phyloP scores from a whole-genome alignment of 2,797 vertebrate species.

The Craterocephalus amniculus region DNA sequence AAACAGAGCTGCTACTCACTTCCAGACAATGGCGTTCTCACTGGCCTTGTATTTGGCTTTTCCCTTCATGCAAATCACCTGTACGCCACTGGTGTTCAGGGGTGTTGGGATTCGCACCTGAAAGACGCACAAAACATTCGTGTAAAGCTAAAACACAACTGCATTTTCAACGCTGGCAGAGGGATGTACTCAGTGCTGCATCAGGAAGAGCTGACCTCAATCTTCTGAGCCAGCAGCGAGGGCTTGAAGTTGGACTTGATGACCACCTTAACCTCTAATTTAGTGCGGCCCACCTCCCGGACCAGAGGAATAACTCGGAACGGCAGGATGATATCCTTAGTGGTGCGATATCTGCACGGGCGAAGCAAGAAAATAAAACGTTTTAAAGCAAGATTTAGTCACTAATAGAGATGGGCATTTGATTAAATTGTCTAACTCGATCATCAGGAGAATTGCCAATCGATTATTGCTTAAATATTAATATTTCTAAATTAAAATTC shows the following conservation, averaged over 20 bases:
- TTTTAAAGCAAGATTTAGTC: too few relatives aligned
- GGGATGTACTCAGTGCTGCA: neutral
- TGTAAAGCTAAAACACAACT: neutral
- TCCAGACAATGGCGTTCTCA: slow-evolving; percentile 99
- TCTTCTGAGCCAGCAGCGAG: slow-evolving; percentile 98
- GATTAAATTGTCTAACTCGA: too few relatives aligned
- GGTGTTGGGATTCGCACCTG: slow-evolving; percentile 98
- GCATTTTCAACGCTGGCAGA: neutral
- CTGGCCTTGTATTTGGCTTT: slow-evolving; percentile 99
- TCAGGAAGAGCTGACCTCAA: slow-evolving; percentile 88
- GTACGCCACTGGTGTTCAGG: slow-evolving; percentile 97
- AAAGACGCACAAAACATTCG: neutral
- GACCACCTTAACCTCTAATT: slow-evolving; percentile 98
- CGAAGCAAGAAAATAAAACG: neutral
- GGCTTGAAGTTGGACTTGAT: slow-evolving; percentile 99
- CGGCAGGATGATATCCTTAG: slow-evolving; percentile 98
- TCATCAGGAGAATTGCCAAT: too few relatives aligned
- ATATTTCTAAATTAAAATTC: too few relatives aligned
- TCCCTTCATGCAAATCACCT: slow-evolving; percentile 99
- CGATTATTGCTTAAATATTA: too few relatives aligned
- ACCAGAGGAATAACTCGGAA: slow-evolving; percentile 98
- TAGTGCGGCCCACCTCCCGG: slow-evolving; percentile 97
- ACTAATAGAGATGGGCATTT: too few relatives aligned
- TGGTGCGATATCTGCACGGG: slow-evolving; percentile 92
- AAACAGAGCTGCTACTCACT: slow-evolving; percentile 84